Conservation (phyloP, 2,888 invertebrate genomes). For the Barypeithes pellucidus region DNA sequence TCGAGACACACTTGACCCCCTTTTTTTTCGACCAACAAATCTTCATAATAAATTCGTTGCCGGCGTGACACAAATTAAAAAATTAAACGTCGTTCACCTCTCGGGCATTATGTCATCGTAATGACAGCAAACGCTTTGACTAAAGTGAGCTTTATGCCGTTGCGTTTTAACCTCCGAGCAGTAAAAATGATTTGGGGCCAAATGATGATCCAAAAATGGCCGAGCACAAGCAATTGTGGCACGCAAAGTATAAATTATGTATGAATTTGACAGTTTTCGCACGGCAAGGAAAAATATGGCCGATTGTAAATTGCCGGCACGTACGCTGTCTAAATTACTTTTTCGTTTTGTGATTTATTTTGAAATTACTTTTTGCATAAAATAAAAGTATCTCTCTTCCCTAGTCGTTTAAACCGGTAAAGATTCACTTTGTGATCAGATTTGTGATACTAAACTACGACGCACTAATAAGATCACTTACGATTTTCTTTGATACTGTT, state of each 20-base stretch:
- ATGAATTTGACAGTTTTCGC: slow-evolving; percentile 22
- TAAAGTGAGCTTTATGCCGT: slow-evolving; percentile 19
- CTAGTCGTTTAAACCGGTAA: too few relatives aligned
- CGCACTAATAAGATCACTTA: too few relatives aligned
- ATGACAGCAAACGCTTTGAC: slow-evolving; percentile 11
- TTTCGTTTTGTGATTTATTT: slow-evolving; percentile 4
- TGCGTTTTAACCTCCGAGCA: slow-evolving; percentile 11
- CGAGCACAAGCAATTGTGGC: slow-evolving; percentile 14
- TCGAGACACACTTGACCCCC: too few relatives aligned
- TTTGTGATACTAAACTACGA: too few relatives aligned
- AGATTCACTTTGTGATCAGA: too few relatives aligned
- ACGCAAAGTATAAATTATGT: slow-evolving; percentile 29
- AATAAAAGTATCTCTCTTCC: too few relatives aligned
- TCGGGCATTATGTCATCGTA: slow-evolving; percentile 11
- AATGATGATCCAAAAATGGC: slow-evolving; percentile 28
- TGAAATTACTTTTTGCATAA: background rate
- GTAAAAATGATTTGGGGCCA: slow-evolving; percentile 30
- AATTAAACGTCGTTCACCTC: background rate
- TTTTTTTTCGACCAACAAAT: too few relatives aligned
- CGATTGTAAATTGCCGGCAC: slow-evolving; percentile 10
- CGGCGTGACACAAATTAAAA: background rate
- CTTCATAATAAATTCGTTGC: background rate
- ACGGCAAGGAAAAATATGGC: slow-evolving; percentile 16
- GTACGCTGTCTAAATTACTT: slow-evolving; percentile 18
- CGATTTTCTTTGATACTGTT: too few relatives aligned